Percentiles rank a stretch among this genome's conserved stretches.
Conservation (phyloP, 2,797 vertebrate species). For the Peromyscus aztecus region DNA sequence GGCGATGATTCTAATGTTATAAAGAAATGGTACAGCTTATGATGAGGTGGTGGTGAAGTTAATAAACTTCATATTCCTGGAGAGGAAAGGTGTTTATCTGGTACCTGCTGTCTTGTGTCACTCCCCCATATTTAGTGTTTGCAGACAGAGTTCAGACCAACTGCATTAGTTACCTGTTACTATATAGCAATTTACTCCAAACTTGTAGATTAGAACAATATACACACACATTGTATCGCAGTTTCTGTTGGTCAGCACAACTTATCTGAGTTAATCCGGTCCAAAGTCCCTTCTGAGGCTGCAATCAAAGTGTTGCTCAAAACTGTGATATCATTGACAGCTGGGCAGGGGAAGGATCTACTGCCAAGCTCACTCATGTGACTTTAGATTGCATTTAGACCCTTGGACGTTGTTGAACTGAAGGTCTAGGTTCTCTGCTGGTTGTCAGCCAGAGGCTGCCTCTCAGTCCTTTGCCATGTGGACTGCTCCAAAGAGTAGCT, state of each 20-base stretch:
- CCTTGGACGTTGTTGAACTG: neutral
- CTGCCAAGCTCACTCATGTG: neutral
- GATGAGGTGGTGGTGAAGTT: neutral
- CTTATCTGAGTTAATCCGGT: neutral
- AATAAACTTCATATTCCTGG: slow-evolving; percentile 11
- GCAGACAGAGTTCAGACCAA: neutral
- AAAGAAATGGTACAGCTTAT: neutral
- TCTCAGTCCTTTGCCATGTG: neutral
- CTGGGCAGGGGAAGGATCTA: neutral
- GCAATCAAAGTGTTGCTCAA: neutral
- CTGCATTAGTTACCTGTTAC: neutral
- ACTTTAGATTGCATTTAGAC: neutral
- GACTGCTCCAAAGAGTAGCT: neutral
- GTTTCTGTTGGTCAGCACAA: neutral
- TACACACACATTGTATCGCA: neutral
- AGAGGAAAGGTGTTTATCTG: neutral
- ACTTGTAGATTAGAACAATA: neutral
- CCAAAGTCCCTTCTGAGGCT: neutral
- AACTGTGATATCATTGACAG: neutral
- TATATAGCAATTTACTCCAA: neutral
- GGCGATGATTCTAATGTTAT: too few relatives aligned
- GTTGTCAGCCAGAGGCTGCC: neutral
- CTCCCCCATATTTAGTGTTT: neutral
- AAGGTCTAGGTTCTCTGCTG: neutral
- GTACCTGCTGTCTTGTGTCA: neutral